Base-by-base conservation (phyloP, 2,797 vertebrate genomes). In the Lacerta bilineata region DNA sequence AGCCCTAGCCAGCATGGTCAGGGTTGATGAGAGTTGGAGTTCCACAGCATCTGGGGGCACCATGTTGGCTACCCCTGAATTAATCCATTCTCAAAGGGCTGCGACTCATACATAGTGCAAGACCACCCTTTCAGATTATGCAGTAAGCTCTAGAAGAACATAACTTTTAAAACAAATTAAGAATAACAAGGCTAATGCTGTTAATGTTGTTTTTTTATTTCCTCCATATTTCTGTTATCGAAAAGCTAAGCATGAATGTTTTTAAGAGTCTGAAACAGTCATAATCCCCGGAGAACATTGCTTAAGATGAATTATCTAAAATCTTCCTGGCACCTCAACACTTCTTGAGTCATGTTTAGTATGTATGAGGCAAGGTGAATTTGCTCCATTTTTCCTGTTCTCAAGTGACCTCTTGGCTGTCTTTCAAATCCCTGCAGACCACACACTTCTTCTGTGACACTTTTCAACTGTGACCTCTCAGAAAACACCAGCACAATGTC, bases 301-400 rank as follows among this genome's bases (percentile, higher is more conserved):
- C 17, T 87, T 27, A 39, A 91, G 83, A 27, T 5, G 29, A 66
- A 84, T 79, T 23, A 80, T 90, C 72, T 39, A 82, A 89, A 8
- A 18, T 89, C 17, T 89, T 8, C 27, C 17, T 64, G 84, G 74
- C 8, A 66, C 80, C n/a, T 86, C 1, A 15, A 75, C 10, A 41
- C 72, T 81, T 89, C 41, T 80, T 88, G 69, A 55, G 82, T 89
- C 80, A 10, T 76, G 4, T 69, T 69, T 80, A 69, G 41, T 78
- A 43, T 25, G 7, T 86, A 64, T 85, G 15, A 93, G 25, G 4
- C 13, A 85, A 88, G 80, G 17, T 89, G 55, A 29, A 43, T 93
- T 93, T 92, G 18, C 43, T 91, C 83, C 84, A 11, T 88, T 89
- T 93, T 77, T 50, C 88, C 11, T 36, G 86, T 68, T 92, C 2